Conservation (phyloP, 2,888 invertebrate species). For the Cheilosia soror region DNA sequence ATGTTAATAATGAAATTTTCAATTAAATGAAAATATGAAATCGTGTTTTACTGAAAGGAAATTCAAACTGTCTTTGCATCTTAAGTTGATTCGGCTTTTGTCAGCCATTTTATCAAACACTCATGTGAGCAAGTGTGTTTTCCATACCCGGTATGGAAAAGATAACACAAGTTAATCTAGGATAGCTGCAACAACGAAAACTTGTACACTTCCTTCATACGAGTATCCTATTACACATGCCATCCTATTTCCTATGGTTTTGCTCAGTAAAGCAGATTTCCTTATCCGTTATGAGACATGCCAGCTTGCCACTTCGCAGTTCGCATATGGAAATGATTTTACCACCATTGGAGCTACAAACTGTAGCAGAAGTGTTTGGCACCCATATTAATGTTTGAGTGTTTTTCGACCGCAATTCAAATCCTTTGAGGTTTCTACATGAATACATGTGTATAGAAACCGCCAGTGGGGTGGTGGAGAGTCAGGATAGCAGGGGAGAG, state of each 20-base stretch:
- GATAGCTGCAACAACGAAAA: not conserved
- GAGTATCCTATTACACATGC: not conserved
- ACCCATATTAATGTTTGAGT: not conserved
- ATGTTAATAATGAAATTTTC: not conserved
- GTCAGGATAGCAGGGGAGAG: too few species aligned
- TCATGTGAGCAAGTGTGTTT: not conserved
- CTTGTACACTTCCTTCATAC: not conserved
- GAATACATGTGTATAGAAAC: not conserved
- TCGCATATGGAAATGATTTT: not conserved
- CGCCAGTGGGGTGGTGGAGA: too few species aligned
- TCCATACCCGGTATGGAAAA: not conserved
- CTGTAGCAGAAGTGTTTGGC: not conserved
- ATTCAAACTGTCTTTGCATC: not conserved
- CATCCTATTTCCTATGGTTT: not conserved
- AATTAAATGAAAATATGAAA: slow-evolving; percentile 11
- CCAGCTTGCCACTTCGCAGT: not conserved
- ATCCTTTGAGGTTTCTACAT: not conserved
- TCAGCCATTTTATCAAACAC: not conserved
- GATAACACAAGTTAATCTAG: not conserved
- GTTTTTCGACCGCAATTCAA: not conserved
- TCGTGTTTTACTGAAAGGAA: not conserved
- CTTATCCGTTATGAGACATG: not conserved
- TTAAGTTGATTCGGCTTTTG: not conserved
- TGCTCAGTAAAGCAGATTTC: not conserved
- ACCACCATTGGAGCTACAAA: not conserved